Conservation (phyloP, 1,140 invertebrate genomes). For the Oreohelix idahoensis region DNA sequence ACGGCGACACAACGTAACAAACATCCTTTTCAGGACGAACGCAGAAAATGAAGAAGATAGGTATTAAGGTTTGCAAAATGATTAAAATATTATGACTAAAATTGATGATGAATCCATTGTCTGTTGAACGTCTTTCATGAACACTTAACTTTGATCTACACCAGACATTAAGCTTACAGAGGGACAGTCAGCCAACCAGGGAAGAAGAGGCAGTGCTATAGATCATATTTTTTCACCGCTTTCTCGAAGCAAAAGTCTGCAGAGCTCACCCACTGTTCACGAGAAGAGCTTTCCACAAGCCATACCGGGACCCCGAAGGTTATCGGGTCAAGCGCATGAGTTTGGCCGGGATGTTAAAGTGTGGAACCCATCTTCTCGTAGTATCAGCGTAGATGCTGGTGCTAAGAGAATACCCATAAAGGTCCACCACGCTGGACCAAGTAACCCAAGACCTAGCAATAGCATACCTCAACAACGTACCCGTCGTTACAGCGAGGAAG, state of each 20-base stretch:
- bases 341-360: slow-evolving; percentile 11
- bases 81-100: too few species aligned
- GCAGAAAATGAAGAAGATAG: too few species aligned
- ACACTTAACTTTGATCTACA: not conserved
- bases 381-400: slow-evolving; percentile 43
- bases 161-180: slow-evolving; percentile 19
- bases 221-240: not conserved
- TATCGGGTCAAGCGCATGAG: not conserved
- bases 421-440: slow-evolving; percentile 43
- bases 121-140: too few species aligned
- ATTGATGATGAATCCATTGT: too few species aligned
- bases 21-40: too few species aligned
- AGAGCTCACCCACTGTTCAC: slow-evolving; percentile 27
- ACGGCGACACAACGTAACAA: too few species aligned
- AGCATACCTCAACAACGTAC: not conserved
- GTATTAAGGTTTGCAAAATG: too few species aligned
- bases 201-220: not conserved
- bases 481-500: slow-evolving; percentile 9
- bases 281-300: not conserved
- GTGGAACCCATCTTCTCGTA: slow-evolving; percentile 33
- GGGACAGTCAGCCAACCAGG: not conserved
- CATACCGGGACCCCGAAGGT: not conserved
- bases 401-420: slow-evolving; percentile 50
- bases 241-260: slow-evolving; percentile 26
- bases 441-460: not conserved